These are phyloP conservation scores for Gibbula magus DNA, from an alignment of 2,888 invertebrate species.

Conservation along the genomic window DNA sequence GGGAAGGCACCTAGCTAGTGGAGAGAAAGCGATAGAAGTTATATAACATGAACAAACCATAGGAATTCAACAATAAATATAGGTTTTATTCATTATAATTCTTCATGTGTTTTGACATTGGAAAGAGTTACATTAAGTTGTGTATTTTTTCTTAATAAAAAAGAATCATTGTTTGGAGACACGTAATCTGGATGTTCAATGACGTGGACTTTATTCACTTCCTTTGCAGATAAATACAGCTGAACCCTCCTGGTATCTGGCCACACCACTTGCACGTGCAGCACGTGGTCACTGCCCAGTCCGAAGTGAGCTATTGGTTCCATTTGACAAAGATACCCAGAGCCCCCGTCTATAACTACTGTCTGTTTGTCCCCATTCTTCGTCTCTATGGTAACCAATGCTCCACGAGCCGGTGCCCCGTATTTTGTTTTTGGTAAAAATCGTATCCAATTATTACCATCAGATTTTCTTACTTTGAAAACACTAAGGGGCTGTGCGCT, in stretches of 20 bases:
- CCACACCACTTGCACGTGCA: slow-evolving; percentile 47
- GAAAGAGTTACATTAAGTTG: background rate
- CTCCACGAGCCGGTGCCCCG: slow-evolving; percentile 67
- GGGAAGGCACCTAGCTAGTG: too few relatives aligned
- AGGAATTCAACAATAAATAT: too few relatives aligned
- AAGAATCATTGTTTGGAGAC: background rate
- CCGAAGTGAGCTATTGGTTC: slow-evolving; percentile 69
- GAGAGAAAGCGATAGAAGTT: too few relatives aligned
- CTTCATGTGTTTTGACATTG: background rate
- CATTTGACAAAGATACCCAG: slow-evolving; percentile 50
- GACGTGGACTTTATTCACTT: background rate
- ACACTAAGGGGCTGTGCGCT: slow-evolving; percentile 54
- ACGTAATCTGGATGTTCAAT: background rate
- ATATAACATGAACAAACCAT: too few relatives aligned
- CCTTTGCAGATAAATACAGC: background rate
- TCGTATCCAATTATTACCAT: slow-evolving; percentile 58
- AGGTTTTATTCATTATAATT: background rate
- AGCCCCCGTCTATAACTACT: slow-evolving; percentile 63
- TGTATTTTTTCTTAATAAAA: background rate
- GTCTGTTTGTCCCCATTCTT: slow-evolving; percentile 39
- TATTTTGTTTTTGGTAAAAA: slow-evolving; percentile 58
- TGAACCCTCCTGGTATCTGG: slow-evolving; percentile 38
- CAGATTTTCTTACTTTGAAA: background rate
- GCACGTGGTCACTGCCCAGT: slow-evolving; percentile 39
- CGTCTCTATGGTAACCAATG: slow-evolving; percentile 56